A percentile compares a stretch with the other conserved stretches of the same genome.
These are phyloP conservation scores for Atrina japonica DNA, from an alignment of 2,888 invertebrate genomes.

Conservation along the genomic window DNA sequence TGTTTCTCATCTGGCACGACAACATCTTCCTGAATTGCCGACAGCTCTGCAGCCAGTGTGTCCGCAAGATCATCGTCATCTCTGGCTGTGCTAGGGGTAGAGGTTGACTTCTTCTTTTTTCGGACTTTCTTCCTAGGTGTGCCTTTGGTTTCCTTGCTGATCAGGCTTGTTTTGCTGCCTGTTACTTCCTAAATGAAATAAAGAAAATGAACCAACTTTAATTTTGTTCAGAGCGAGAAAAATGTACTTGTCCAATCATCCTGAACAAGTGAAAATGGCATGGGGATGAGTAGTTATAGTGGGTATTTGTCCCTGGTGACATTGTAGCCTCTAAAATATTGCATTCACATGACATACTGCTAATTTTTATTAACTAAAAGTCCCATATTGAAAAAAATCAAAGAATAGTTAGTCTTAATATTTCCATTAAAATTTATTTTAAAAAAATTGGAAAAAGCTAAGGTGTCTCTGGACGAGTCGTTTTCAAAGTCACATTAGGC, in stretches of 20 bases:
- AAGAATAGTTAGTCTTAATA: too few relatives aligned
- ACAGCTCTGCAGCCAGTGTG: conserved; percentile 66
- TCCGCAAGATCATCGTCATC: conserved; percentile 62
- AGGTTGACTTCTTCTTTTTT: conserved; percentile 56
- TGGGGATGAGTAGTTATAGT: too few relatives aligned
- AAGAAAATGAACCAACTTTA: background rate
- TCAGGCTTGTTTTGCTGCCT: conserved; percentile 73
- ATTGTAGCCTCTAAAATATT: too few relatives aligned
- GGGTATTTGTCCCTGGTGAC: too few relatives aligned
- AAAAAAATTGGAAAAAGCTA: too few relatives aligned
- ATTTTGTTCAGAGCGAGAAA: background rate
- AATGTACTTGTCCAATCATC: background rate
- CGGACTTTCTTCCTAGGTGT: conserved; percentile 67
- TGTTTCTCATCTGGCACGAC: conserved; percentile 50
- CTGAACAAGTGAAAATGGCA: too few relatives aligned
- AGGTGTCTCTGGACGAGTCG: too few relatives aligned
- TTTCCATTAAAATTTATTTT: too few relatives aligned
- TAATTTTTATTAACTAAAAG: too few relatives aligned
- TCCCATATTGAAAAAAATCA: too few relatives aligned
- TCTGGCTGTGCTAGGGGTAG: conserved; percentile 34
- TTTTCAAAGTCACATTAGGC: too few relatives aligned
- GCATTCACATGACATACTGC: too few relatives aligned
- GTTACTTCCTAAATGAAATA: conserved; percentile 58
- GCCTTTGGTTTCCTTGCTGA: conserved; percentile 60
- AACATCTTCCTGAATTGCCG: conserved; percentile 70